Evolutionary conservation across 2,113 vertebrate species (phyloP).

Genomic region (Platanista minor): DNA sequence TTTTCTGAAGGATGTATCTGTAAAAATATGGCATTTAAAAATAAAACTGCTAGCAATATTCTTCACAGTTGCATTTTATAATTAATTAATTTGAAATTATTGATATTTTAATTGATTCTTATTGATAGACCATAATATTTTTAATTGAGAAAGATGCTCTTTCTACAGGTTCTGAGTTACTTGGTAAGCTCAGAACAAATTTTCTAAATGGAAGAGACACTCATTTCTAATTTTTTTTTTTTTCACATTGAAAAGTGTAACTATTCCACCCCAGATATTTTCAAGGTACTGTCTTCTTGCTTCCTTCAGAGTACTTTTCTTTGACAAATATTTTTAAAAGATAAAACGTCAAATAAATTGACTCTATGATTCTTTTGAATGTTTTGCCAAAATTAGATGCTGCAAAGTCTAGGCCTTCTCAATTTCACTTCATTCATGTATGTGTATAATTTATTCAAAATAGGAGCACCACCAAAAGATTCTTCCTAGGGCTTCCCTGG

Average conservation of each 20-base stretch:
- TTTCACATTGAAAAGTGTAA: background rate
- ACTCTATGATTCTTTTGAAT: background rate
- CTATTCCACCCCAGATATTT: slow-evolving; percentile 14
- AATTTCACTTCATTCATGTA: background rate
- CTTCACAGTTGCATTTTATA: background rate
- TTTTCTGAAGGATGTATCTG: background rate
- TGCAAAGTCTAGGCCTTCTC: background rate
- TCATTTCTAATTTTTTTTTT: background rate
- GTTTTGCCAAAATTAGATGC: slow-evolving; percentile 30
- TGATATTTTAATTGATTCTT: background rate
- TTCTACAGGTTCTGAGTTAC: slow-evolving; percentile 17
- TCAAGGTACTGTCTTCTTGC: background rate
- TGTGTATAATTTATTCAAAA: background rate
- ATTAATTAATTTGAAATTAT: slow-evolving; percentile 40
- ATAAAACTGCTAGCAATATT: slow-evolving; percentile 9
- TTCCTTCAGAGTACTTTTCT: background rate
- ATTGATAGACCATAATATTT: background rate
- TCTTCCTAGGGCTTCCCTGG: no score
- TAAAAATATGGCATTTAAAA: slow-evolving; percentile 3
- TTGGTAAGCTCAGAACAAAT: background rate
- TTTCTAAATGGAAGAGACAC: slow-evolving; percentile 9
- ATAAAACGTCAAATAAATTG: slow-evolving; percentile 12
- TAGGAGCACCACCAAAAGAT: background rate
- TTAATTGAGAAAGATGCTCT: slow-evolving; percentile 26
- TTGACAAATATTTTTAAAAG: slow-evolving; percentile 5